Conservation (phyloP, 2,888 invertebrate genomes). For the Pimpla rufipes region DNA sequence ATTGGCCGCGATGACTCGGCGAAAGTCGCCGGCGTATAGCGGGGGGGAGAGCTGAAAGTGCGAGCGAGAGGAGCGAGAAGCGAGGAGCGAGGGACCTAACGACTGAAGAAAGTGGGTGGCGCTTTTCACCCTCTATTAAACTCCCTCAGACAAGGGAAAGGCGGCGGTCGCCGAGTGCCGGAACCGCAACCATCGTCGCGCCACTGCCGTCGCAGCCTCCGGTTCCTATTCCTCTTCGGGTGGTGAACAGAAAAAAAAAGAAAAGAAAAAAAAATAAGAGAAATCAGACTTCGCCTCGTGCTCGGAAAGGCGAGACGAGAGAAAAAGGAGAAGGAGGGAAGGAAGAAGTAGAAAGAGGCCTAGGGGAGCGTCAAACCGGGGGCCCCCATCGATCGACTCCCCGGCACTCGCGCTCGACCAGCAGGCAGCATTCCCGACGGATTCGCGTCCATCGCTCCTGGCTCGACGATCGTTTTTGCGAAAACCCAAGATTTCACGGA, state of each 20-base stretch:
- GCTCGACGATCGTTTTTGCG: constrained; percentile 58
- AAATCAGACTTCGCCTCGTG: constrained; percentile 35
- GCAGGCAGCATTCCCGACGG: constrained; percentile 46
- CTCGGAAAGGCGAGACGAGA: constrained; percentile 55
- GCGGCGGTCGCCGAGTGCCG: constrained; percentile 82
- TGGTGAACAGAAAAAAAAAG: no score
- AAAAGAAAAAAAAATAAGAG: no score
- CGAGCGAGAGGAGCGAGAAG: constrained; percentile 44
- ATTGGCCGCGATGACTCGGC: constrained; percentile 66
- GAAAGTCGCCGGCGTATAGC: constrained; percentile 42
- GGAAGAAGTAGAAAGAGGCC: constrained; percentile 46
- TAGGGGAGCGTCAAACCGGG: constrained; percentile 51
- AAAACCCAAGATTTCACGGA: constrained; percentile 42
- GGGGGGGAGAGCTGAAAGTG: constrained; percentile 62
- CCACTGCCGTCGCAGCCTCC: constrained; percentile 51
- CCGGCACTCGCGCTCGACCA: constrained; percentile 48
- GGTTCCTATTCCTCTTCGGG: constrained; percentile 75
- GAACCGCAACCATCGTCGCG: constrained; percentile 64
- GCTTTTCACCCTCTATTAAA: constrained; percentile 85
- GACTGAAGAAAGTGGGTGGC: constrained; percentile 74
- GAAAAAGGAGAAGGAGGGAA: constrained; percentile 35
- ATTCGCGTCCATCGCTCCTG: constrained; percentile 71
- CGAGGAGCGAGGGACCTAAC: constrained; percentile 47
- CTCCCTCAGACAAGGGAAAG: constrained; percentile 87
- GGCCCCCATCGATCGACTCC: constrained; percentile 54